Percentiles rank a stretch among this genome's conserved stretches.
Evolutionary conservation across 2,888 invertebrate species (phyloP).

Genomic region (Cheilosia soror): DNA sequence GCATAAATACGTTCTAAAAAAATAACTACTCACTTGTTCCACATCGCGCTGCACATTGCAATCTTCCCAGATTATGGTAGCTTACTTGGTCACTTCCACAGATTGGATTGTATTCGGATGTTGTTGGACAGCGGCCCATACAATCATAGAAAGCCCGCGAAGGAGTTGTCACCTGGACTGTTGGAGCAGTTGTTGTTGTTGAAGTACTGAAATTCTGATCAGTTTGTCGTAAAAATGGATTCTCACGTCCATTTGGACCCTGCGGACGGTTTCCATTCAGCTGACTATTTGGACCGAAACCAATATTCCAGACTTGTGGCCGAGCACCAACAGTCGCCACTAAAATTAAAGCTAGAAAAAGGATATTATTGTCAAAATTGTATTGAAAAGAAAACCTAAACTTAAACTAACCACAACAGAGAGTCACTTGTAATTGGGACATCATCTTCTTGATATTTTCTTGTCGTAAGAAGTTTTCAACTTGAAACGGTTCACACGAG

Average conservation of each 20-base stretch:
- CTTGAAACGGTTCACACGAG: constrained; percentile 33
- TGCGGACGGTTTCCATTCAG: not conserved
- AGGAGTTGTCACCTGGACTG: constrained; percentile 77
- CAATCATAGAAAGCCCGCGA: constrained; percentile 78
- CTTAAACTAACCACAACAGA: constrained; percentile 43
- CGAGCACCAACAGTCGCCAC: constrained; percentile 32
- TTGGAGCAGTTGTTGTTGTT: constrained; percentile 63
- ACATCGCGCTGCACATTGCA: constrained; percentile 80
- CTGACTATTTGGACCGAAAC: constrained; percentile 32
- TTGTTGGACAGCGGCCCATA: constrained; percentile 78
- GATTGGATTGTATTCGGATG: constrained; percentile 82
- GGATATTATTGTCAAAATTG: not conserved
- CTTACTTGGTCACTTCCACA: constrained; percentile 81
- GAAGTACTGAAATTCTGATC: not conserved
- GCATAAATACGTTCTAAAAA: not conserved
- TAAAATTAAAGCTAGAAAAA: constrained; percentile 11
- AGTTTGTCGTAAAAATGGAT: not conserved
- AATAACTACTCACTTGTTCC: constrained; percentile 80
- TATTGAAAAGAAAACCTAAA: not conserved
- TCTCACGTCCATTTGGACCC: not conserved
- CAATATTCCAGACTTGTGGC: constrained; percentile 64
- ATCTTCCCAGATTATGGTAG: constrained; percentile 80
- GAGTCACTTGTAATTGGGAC: constrained; percentile 26
- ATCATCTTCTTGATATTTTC: constrained; percentile 11
- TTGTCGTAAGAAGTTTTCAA: not conserved